Percentiles rank a stretch among this genome's conserved stretches.
phyloP scores from a whole-genome alignment of 2,797 vertebrate genomes.

The Chloroceryle inda region DNA sequence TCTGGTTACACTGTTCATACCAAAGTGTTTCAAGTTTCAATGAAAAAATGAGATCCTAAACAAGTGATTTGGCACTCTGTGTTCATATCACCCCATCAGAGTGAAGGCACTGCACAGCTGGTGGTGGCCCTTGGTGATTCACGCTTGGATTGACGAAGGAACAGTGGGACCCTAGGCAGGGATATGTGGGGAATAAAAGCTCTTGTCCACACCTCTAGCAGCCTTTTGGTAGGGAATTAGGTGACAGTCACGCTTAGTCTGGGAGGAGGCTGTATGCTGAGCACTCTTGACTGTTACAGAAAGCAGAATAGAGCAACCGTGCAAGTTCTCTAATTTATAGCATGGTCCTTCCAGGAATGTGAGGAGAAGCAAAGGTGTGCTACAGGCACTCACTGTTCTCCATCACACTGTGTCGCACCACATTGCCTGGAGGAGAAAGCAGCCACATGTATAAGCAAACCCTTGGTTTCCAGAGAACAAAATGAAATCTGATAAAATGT shows the following conservation, averaged over 20 bases:
- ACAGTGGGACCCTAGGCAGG: not conserved
- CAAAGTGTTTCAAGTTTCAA: not conserved
- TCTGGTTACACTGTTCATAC: not conserved
- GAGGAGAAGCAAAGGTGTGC: not conserved
- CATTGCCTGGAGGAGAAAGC: not conserved
- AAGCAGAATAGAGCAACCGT: not conserved
- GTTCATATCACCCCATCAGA: not conserved
- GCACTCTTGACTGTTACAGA: not conserved
- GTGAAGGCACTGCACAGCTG: not conserved
- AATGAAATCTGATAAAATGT: not conserved
- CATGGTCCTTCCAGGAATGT: not conserved
- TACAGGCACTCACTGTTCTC: not conserved
- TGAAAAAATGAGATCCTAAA: not conserved
- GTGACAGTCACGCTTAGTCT: rapidly evolving
- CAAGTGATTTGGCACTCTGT: not conserved
- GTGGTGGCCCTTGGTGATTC: not conserved
- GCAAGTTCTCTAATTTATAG: not conserved
- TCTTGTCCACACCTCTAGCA: not conserved
- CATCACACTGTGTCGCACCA: rapidly evolving
- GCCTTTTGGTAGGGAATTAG: not conserved
- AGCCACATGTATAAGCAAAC: rapidly evolving
- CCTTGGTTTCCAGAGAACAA: not conserved
- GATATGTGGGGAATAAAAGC: not conserved
- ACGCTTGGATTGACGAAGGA: rapidly evolving
- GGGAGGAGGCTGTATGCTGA: not conserved